Conservation (phyloP, 2,888 invertebrate species). For the Lypha dubia region DNA sequence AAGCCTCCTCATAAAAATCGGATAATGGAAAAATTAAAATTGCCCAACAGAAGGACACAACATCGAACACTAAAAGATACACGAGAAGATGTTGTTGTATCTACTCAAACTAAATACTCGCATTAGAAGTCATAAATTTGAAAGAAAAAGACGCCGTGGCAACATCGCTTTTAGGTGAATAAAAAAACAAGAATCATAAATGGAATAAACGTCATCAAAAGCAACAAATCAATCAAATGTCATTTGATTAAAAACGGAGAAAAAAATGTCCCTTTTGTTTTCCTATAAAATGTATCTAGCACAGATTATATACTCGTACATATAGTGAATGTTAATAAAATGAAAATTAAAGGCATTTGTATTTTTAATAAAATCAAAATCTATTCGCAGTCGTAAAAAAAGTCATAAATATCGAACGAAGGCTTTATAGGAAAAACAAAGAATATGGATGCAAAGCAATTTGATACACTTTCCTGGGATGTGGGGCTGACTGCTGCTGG, state of each 20-base stretch:
- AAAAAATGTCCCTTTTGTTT: constrained; percentile 4
- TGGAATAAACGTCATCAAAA: constrained; percentile 35
- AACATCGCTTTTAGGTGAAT: constrained; percentile 21
- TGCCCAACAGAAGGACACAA: not conserved
- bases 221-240: constrained; percentile 69
- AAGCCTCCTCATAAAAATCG: not conserved
- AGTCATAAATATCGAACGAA: constrained; percentile 63
- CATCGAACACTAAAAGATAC: not conserved
- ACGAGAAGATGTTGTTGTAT: not conserved
- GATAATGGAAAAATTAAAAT: constrained; percentile 6
- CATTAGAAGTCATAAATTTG: constrained; percentile 18
- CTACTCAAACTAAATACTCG: constrained; percentile 1
- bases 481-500: constrained; percentile 41
- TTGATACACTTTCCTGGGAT: constrained; percentile 63
- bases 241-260: not conserved
- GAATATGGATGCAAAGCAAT: constrained; percentile 53
- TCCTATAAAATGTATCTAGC: constrained; percentile 1
- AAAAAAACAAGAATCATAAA: constrained; percentile 48
- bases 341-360: constrained; percentile 51
- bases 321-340: constrained; percentile 49
- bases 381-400: constrained; percentile 23
- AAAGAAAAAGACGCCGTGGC: constrained; percentile 52
- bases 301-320: too few species aligned
- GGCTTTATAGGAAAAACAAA: constrained; percentile 45
- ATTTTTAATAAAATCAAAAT: constrained; percentile 51